Conservation (phyloP, 2,797 vertebrate genomes). For the Gila robusta region DNA sequence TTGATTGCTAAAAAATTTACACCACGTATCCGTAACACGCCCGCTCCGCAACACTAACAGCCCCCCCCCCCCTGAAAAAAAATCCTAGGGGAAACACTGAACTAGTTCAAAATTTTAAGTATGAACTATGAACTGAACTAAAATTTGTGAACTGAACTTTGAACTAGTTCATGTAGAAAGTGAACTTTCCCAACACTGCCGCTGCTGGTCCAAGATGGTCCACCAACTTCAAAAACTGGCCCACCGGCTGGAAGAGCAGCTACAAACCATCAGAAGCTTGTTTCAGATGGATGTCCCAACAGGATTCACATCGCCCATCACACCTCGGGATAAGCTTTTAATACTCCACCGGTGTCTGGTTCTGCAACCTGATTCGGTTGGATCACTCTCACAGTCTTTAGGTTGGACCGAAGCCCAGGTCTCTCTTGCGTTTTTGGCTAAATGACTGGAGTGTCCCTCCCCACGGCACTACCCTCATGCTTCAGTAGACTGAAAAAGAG, state of each 20-base stretch:
- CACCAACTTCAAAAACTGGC: background rate
- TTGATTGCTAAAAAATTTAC: too few relatives aligned
- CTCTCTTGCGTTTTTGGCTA: slow-evolving; percentile 31
- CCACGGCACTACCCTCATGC: slow-evolving; percentile 22
- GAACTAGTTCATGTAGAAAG: too few relatives aligned
- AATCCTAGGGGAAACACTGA: too few relatives aligned
- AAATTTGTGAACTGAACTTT: too few relatives aligned
- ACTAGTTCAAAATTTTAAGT: too few relatives aligned
- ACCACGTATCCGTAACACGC: too few relatives aligned
- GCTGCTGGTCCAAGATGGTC: background rate
- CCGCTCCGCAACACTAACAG: too few relatives aligned
- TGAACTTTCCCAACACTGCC: too few relatives aligned
- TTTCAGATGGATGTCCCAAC: background rate
- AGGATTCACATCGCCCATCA: background rate
- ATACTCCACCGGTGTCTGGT: slow-evolving; percentile 10
- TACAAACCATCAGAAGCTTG: background rate
- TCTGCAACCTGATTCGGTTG: slow-evolving; percentile 8
- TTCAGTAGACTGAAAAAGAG: slow-evolving; percentile 49
- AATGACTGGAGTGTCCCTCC: slow-evolving; percentile 36
- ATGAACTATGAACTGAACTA: too few relatives aligned
- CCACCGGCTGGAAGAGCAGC: background rate
- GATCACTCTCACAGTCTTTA: slow-evolving; percentile 22
- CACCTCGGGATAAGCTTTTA: slow-evolving; percentile 20
- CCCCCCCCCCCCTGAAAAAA: too few relatives aligned
- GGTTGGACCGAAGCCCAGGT: slow-evolving; percentile 43